A percentile compares a stretch with the other conserved stretches of the same genome.
These are phyloP conservation scores for Athene cunicularia DNA, from an alignment of 2,113 vertebrate genomes.

Conservation along the genomic window DNA sequence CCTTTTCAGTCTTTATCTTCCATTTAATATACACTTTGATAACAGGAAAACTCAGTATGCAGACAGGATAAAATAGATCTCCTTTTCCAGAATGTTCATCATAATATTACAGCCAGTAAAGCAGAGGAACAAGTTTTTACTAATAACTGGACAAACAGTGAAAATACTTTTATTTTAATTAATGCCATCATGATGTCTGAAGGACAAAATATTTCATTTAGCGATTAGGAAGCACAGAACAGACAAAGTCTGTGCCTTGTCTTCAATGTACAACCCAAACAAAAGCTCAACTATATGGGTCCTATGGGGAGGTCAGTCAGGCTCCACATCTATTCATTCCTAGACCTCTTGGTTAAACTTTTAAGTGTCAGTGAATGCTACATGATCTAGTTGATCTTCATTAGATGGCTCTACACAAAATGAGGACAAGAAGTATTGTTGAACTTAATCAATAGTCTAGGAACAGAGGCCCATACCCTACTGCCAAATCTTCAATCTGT, in stretches of 20 bases:
- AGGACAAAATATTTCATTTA: neutral
- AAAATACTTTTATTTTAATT: neutral
- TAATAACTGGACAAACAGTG: neutral
- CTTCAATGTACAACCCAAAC: neutral
- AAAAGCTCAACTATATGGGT: neutral
- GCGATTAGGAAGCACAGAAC: neutral
- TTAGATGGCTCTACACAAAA: neutral
- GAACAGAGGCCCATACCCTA: neutral
- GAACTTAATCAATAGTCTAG: neutral
- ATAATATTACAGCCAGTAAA: neutral
- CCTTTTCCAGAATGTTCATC: neutral
- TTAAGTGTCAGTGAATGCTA: neutral
- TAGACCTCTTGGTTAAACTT: neutral
- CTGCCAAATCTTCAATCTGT: neutral
- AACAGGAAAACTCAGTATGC: neutral
- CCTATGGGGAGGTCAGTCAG: neutral
- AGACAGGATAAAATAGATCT: neutral
- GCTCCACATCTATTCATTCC: neutral
- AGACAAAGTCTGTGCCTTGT: neutral
- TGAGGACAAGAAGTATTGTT: neutral
- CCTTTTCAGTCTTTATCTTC: neutral
- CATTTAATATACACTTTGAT: neutral
- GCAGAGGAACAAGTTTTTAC: neutral
- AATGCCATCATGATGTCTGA: neutral
- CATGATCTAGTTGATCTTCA: neutral